These are phyloP conservation scores for Drosophila ohnishii DNA, from an alignment of 1,140 invertebrate genomes.

Conservation along the genomic window DNA sequence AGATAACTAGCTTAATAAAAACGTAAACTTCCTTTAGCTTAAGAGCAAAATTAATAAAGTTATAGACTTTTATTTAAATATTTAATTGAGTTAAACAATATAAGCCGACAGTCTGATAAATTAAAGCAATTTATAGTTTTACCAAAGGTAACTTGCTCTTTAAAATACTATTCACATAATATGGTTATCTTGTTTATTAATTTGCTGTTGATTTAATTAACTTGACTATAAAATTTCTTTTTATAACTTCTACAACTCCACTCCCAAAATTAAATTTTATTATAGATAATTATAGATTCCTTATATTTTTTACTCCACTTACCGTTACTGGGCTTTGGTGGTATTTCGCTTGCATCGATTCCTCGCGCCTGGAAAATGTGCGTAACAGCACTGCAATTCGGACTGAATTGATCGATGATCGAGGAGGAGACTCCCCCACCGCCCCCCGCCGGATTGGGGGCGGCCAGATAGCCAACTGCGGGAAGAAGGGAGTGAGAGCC, in stretches of 20 bases:
- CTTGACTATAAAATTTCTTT: fast-evolving
- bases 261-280: not conserved
- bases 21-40: too few species aligned
- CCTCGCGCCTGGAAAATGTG: constrained; percentile 73
- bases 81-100: not conserved
- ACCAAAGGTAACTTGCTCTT: not conserved
- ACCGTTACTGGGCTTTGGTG: constrained; percentile 81
- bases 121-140: not conserved
- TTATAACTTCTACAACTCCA: not conserved
- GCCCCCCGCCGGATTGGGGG: constrained; percentile 46
- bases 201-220: not conserved
- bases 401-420: constrained; percentile 77
- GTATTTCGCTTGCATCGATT: constrained; percentile 73
- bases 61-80: not conserved
- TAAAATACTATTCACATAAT: not conserved
- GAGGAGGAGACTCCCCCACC: constrained; percentile 49
- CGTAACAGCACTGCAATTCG: constrained; percentile 75
- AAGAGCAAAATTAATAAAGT: not conserved
- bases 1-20: not conserved
- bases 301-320: constrained; percentile 30
- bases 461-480: constrained; percentile 61
- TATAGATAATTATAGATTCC: not conserved
- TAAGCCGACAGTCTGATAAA: too few species aligned
- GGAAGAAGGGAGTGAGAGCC: constrained; percentile 10
- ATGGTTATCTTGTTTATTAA: too few species aligned